Evolutionary conservation across 2,888 invertebrate species (phyloP), one percentile per base, ranked within the genome.

Genomic region (Phorcus lineatus): DNA sequence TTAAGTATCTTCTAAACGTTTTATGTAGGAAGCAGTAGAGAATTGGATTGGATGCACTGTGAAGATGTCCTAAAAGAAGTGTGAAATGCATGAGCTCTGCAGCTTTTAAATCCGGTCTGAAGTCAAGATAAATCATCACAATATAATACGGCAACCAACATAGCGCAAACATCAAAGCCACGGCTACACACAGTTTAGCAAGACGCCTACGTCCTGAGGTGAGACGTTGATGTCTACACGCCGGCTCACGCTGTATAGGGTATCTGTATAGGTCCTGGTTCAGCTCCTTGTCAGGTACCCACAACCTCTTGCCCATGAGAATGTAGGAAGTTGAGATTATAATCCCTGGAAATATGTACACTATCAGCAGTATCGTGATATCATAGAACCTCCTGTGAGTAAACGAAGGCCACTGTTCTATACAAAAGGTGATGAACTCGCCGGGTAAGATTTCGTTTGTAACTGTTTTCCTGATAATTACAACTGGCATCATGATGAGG

Each of bases 81-180:
- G 95, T 95, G 90, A 96, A 96, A 0, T 95, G 95, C 1, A 92
- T 82, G 19, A 91, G 83, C 80, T 94, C 93, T 0, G 94, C 93
- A 47, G 93, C 88, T n/a, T 94, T 94, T 24, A 87, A 88, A 28
- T 84, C 83, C 2, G 81, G 74, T 22, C 89, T 85, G 19, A 95
- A 94, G 89, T 96, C 96, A 6, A 95, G 92, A 77, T 96, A 93
- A n/a, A 96, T 94, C 88, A 95, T 95, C 31, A 96, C 93, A 62
- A 96, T 95, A 92, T 96, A 96, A 94, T 96, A 96, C 0, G 96
- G 96, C 74, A 96, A 93, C 96, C 96, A 96, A 92, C 96, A 96
- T 3, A 95, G 91, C 0, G 96, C 96, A 90, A 96, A 96, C 53
- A 96, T 94, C 2, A 96, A 94, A 0, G 96, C 96, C 22, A 96